Evolutionary conservation across 2,797 vertebrate genomes (phyloP).

Genomic region (Chaenodraco wilsoni): DNA sequence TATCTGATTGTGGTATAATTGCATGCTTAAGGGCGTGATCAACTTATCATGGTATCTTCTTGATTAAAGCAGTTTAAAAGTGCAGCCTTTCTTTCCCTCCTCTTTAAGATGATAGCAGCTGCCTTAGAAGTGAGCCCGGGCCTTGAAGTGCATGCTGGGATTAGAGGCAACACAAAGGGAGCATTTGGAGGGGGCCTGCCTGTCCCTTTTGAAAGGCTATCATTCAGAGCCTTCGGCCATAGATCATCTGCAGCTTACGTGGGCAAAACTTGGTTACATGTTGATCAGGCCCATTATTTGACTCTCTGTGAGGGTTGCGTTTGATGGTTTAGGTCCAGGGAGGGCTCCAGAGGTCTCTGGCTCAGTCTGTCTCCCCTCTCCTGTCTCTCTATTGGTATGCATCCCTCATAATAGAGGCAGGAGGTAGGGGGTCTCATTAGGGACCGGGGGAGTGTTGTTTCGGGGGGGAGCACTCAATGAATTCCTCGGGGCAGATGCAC

Average conservation of each 20-base stretch:
- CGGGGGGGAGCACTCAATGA: constrained; percentile 33
- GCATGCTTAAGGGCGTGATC: constrained; percentile 63
- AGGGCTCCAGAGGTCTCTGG: constrained; percentile 63
- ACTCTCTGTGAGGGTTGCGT: constrained; percentile 63
- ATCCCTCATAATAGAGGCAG: constrained; percentile 73
- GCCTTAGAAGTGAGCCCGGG: constrained; percentile 77
- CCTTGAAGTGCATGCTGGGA: constrained; percentile 80
- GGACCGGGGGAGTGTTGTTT: constrained; percentile 62
- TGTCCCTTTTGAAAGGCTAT: constrained; percentile 77
- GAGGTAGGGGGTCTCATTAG: constrained; percentile 82
- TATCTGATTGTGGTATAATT: constrained; percentile 54
- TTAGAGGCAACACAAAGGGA: constrained; percentile 81
- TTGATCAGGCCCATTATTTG: constrained; percentile 70
- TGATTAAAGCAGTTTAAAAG: constrained; percentile 72
- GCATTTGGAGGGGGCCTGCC: constrained; percentile 62
- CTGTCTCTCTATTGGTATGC: constrained; percentile 82
- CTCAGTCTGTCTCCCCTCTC: constrained; percentile 70
- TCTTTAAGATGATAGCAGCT: constrained; percentile 76
- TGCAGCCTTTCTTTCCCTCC: constrained; percentile 63
- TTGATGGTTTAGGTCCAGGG: constrained; percentile 65
- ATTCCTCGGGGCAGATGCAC: constrained; percentile 73
- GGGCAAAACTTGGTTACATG: constrained; percentile 67
- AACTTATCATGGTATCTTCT: constrained; percentile 71
- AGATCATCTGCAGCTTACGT: constrained; percentile 76
- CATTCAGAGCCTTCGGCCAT: constrained; percentile 78